Conservation (phyloP, 2,797 vertebrate species). For the Sandelia bainsii region DNA sequence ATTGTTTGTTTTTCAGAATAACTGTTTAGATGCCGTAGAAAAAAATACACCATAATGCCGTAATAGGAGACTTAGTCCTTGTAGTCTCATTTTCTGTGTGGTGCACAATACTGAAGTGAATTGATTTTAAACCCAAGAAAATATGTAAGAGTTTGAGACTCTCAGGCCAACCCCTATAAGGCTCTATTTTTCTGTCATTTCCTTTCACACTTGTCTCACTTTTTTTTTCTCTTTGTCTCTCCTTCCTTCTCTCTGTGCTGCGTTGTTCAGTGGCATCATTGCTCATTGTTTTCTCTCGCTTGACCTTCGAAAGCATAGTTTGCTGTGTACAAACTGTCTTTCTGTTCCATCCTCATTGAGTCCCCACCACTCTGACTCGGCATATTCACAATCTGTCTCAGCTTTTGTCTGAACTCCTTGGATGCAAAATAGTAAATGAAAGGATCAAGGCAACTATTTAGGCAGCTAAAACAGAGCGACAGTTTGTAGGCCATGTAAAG, state of each 20-base stretch:
- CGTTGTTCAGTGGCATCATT: not conserved
- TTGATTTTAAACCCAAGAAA: not conserved
- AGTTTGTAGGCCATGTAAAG: constrained; percentile 92
- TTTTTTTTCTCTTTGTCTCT: not conserved
- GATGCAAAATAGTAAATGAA: constrained; percentile 97
- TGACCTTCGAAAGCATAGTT: constrained; percentile 63
- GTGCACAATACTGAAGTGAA: not conserved
- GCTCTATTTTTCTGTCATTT: not conserved
- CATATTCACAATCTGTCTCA: constrained; percentile 80
- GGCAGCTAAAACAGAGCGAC: constrained; percentile 90
- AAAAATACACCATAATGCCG: not conserved
- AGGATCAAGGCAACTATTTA: constrained; percentile 95
- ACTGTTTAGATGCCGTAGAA: not conserved
- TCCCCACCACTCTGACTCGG: constrained; percentile 70
- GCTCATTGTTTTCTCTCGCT: constrained; percentile 44
- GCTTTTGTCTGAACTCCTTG: constrained; percentile 90
- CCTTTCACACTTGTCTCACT: not conserved
- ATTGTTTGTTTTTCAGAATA: not conserved
- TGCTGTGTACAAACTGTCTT: constrained; percentile 82
- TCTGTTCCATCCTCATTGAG: constrained; percentile 63
- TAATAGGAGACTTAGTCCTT: not conserved
- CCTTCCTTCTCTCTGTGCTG: not conserved
- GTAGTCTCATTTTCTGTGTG: not conserved
- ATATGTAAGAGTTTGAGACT: not conserved
- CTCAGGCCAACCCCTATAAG: not conserved